These are phyloP conservation scores for Percina caprodes DNA, from an alignment of 2,113 vertebrate genomes.

Conservation along the genomic window DNA sequence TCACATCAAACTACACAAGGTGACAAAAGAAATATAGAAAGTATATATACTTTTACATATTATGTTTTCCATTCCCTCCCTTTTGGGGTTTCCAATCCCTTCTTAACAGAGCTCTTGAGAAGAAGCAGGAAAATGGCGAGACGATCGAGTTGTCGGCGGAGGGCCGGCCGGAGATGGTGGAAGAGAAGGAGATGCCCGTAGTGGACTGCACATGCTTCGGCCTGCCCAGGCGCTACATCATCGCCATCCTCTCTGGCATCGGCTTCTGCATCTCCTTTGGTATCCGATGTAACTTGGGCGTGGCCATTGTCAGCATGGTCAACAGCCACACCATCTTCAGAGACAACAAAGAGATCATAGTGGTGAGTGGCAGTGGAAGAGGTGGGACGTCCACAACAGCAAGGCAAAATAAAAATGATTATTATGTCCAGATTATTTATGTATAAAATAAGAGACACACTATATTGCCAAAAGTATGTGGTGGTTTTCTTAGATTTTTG, in stretches of 20 bases:
- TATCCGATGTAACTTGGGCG: constrained; percentile 93
- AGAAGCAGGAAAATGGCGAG: constrained; percentile 89
- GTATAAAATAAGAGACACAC: neutral
- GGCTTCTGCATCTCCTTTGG: constrained; percentile 96
- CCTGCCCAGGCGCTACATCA: constrained; percentile 92
- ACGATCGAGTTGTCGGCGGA: constrained; percentile 91
- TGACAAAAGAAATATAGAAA: neutral
- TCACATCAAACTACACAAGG: neutral
- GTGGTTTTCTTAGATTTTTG: neutral
- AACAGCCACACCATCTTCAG: constrained; percentile 90
- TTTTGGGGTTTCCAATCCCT: neutral
- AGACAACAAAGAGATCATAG: constrained; percentile 86
- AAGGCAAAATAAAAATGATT: neutral
- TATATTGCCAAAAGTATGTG: neutral
- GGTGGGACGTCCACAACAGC: neutral
- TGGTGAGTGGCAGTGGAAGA: constrained; percentile 78
- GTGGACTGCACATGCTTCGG: constrained; percentile 94
- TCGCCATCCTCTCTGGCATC: constrained; percentile 92
- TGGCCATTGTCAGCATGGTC: constrained; percentile 96
- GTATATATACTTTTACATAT: too few relatives aligned
- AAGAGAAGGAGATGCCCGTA: constrained; percentile 88
- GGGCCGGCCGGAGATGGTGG: constrained; percentile 84
- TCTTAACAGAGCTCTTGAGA: constrained; percentile 86
- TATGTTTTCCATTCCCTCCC: neutral
- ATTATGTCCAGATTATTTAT: neutral